Evolutionary conservation across 1,140 invertebrate genomes (phyloP), one percentile per base, ranked within the genome.

Genomic region (Neotoxoptera formosana): DNA sequence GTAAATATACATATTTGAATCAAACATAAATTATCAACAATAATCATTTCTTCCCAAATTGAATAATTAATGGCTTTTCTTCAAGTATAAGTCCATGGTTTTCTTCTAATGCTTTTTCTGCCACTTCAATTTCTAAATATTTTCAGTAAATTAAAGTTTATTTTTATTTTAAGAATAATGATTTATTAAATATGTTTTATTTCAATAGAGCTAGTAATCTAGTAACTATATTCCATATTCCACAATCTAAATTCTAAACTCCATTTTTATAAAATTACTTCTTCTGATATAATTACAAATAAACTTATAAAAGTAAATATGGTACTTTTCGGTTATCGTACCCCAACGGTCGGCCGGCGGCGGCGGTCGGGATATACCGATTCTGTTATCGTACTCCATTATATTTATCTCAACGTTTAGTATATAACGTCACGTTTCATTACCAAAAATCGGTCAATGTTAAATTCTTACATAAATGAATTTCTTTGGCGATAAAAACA

Each of bases 21-120:
- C n/a, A 21, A 53, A 76, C 14, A n/a, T n/a, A 76, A 86, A 86
- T 86, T 30, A 47, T 86, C n/a, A 21, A 23, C 41, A 53, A 81
- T 41, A 30, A 81, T 93, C 1, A 93, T 93, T 93, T 93, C 9
- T 86, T 86, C 20, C 95, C 94, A 94, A 93, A 95, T 93, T 95
- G 94, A 76, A 95, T 94, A 90, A 95, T 94, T 21, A 95, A 94
- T 83, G 95, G 95, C 94, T 95, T 95, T 48, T 94, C 94, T 90
- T 95, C 94, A 34, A 95, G 56, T 81, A 95, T 92, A 1, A 94
- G 94, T 47, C 95, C 95, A 94, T 95, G 95, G 81, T 94, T 93
- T 94, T 94, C 93, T 21, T 95, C 93, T 83, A 95, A 94, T 45
- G 94, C 95, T 93, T 94, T 45, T 34, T 92, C 83, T 30, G 95